Evolutionary conservation across 2,797 vertebrate genomes (phyloP).

Genomic region (Sorex maritimensis): DNA sequence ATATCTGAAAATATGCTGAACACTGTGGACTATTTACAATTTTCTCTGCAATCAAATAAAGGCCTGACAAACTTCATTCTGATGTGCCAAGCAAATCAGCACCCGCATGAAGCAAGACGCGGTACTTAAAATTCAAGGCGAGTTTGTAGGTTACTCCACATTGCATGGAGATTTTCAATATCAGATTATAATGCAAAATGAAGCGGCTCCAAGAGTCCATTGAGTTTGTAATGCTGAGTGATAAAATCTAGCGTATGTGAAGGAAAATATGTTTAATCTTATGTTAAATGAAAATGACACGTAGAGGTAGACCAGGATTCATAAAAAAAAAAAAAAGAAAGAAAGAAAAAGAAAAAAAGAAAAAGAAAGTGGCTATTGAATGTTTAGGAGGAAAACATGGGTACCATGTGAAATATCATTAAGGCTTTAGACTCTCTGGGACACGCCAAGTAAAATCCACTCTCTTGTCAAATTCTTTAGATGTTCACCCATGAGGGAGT

Average conservation of each 20-base stretch:
- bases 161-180: conserved; percentile 72
- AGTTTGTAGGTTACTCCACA: conserved; percentile 36
- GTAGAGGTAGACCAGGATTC: conserved; percentile 6
- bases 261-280: conserved; percentile 71
- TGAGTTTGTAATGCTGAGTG: conserved; percentile 59
- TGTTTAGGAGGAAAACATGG: neutral
- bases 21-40: neutral
- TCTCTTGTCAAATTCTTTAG: neutral
- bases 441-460: neutral
- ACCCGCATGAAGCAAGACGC: conserved; percentile 39
- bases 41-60: conserved; percentile 68
- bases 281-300: conserved; percentile 71
- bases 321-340: neutral
- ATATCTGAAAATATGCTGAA: conserved; percentile 50
- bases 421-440: conserved; percentile 1
- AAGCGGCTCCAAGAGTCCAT: conserved; percentile 67
- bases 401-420: neutral
- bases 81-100: neutral
- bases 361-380: neutral
- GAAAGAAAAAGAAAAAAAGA: no score
- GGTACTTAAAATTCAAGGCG: conserved; percentile 64
- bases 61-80: conserved; percentile 61
- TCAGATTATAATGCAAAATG: conserved; percentile 74
- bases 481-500: neutral
- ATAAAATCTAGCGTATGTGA: conserved; percentile 66